phyloP scores from a whole-genome alignment of 2,113 vertebrate genomes.

The Pipra filicauda region DNA sequence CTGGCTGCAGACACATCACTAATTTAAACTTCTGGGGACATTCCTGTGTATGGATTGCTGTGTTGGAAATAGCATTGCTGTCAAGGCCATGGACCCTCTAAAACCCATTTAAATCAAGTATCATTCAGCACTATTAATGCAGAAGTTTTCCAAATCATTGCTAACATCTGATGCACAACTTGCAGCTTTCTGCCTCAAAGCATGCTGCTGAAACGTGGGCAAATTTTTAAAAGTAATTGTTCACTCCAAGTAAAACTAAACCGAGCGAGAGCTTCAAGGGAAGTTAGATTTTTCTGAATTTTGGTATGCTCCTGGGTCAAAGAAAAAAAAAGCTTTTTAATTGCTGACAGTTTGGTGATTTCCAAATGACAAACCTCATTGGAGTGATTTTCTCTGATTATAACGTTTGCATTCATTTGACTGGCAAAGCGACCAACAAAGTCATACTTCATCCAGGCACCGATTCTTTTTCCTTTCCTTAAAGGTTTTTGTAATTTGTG shows the following conservation, averaged over 20 bases:
- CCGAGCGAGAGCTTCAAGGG: conserved; percentile 55
- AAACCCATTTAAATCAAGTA: neutral
- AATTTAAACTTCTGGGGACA: neutral
- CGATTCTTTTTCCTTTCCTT: conserved; percentile 36
- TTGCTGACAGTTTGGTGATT: conserved; percentile 81
- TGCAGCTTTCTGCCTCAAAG: conserved; percentile 52
- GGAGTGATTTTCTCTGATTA: conserved; percentile 79
- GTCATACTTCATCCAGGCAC: conserved; percentile 77
- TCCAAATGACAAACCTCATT: conserved; percentile 82
- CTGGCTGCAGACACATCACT: neutral
- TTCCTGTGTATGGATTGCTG: neutral
- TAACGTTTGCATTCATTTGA: conserved; percentile 74
- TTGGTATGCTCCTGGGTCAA: conserved; percentile 72
- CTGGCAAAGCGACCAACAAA: conserved; percentile 75
- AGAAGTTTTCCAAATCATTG: neutral
- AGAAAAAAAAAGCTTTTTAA: conserved; percentile 78
- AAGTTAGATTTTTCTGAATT: conserved; percentile 58
- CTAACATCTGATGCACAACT: conserved; percentile 7
- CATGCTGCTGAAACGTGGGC: conserved; percentile 53
- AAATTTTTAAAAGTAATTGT: conserved; percentile 57
- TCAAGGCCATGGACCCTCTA: neutral
- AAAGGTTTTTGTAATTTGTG: conserved; percentile 80
- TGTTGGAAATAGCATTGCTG: neutral
- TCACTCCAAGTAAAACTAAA: conserved; percentile 54
- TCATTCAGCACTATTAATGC: conserved; percentile 27